Evolutionary conservation across 2,113 vertebrate genomes (phyloP).

Genomic region (Danio rerio): DNA sequence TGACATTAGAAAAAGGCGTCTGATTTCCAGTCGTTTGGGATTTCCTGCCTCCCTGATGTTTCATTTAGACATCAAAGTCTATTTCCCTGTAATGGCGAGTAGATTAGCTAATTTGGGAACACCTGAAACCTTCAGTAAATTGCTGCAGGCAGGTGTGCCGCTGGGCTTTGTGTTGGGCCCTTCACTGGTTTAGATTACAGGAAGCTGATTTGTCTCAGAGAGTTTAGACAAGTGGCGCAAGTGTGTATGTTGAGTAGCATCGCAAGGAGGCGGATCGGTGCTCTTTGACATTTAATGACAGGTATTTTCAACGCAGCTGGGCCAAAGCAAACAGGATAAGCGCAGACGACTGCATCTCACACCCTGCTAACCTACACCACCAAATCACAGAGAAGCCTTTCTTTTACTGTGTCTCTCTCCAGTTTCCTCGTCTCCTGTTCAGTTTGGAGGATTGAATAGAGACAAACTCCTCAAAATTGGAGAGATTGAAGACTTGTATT

Average conservation of each 20-base stretch:
- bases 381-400: constrained; percentile 29
- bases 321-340: constrained; percentile 75
- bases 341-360: constrained; percentile 54
- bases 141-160: constrained; percentile 53
- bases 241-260: constrained; percentile 64
- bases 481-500: constrained; percentile 35
- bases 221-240: constrained; percentile 73
- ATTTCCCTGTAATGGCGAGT: constrained; percentile 70
- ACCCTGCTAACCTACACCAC: constrained; percentile 48
- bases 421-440: neutral
- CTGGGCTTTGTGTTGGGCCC: constrained; percentile 46
- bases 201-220: constrained; percentile 67
- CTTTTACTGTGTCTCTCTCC: neutral
- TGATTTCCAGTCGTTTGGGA: constrained; percentile 72
- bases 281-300: constrained; percentile 75
- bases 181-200: constrained; percentile 71
- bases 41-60: constrained; percentile 70
- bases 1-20: constrained; percentile 61
- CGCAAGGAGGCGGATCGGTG: constrained; percentile 63
- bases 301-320: constrained; percentile 68
- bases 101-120: constrained; percentile 74
- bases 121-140: constrained; percentile 68
- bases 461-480: neutral
- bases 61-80: constrained; percentile 73
- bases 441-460: constrained; percentile 2